Percentiles rank a stretch among this genome's conserved stretches.
Evolutionary conservation across 2,888 invertebrate genomes (phyloP).

Genomic region (Trichacis sp.): DNA sequence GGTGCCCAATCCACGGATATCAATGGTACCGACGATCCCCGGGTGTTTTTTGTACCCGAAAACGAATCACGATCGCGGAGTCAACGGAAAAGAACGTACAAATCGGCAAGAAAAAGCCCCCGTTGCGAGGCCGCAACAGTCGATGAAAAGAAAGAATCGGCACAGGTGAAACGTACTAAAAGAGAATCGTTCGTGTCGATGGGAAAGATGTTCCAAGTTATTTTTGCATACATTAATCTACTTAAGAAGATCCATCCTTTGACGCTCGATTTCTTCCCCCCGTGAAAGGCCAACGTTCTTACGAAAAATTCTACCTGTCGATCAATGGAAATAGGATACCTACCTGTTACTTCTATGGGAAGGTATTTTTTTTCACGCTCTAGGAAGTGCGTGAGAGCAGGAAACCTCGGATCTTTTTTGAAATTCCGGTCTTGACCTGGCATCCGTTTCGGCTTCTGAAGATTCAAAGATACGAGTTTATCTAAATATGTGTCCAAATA

Average conservation of each 20-base stretch:
- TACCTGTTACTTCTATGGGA: conserved; percentile 66
- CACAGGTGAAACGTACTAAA: conserved; percentile 65
- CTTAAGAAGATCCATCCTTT: conserved; percentile 41
- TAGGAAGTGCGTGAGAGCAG: conserved; percentile 40
- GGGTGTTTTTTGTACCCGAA: neutral
- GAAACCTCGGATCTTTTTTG: conserved; percentile 30
- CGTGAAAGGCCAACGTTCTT: conserved; percentile 33
- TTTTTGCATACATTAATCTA: conserved; percentile 69
- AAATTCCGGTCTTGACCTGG: conserved; percentile 34
- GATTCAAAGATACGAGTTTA: conserved; percentile 21
- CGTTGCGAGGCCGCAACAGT: conserved; percentile 27
- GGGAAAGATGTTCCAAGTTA: conserved; percentile 57
- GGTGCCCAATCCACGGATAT: neutral
- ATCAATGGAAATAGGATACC: conserved; percentile 65
- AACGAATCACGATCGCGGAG: neutral
- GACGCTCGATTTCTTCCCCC: conserved; percentile 33
- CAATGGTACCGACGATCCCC: neutral
- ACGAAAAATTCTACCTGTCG: conserved; percentile 60
- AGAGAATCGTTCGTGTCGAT: conserved; percentile 57
- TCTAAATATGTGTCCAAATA: neutral
- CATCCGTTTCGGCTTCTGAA: conserved; percentile 12
- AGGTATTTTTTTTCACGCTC: conserved; percentile 53
- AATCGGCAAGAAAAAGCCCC: conserved; percentile 28
- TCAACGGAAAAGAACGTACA: neutral
- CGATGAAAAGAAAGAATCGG: conserved; percentile 41